Evolutionary conservation across 2,113 vertebrate species (phyloP).

Genomic region (Cheirogaleus medius): DNA sequence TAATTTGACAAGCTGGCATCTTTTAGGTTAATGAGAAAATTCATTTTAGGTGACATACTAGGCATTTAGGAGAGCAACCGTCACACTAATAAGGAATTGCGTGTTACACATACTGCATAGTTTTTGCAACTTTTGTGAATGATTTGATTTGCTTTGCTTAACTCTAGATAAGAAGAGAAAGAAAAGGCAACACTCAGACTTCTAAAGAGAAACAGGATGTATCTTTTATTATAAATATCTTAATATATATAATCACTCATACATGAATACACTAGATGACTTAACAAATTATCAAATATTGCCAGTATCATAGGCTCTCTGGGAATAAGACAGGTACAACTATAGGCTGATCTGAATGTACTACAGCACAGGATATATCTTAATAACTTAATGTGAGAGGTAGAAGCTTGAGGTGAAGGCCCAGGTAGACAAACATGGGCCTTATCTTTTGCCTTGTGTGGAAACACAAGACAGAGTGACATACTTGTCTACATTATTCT

Average conservation of each 20-base stretch:
- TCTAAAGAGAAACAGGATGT: neutral
- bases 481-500: neutral
- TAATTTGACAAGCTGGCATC: conserved; percentile 72
- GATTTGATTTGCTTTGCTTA: neutral
- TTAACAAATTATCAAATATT: neutral
- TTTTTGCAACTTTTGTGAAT: neutral
- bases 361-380: neutral
- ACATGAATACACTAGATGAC: neutral
- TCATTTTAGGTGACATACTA: conserved; percentile 63
- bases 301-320: neutral
- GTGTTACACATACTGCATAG: neutral
- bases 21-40: conserved; percentile 75
- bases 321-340: neutral
- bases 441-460: neutral
- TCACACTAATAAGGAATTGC: conserved; percentile 17
- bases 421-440: neutral
- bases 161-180: conserved; percentile 19
- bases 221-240: neutral
- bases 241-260: neutral
- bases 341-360: neutral
- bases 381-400: neutral
- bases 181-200: neutral
- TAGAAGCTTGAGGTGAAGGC: neutral
- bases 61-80: neutral
- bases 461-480: neutral